Percentiles rank a stretch among this genome's conserved stretches.
phyloP scores from a whole-genome alignment of 2,888 invertebrate genomes.

The Orthonevra nobilis region DNA sequence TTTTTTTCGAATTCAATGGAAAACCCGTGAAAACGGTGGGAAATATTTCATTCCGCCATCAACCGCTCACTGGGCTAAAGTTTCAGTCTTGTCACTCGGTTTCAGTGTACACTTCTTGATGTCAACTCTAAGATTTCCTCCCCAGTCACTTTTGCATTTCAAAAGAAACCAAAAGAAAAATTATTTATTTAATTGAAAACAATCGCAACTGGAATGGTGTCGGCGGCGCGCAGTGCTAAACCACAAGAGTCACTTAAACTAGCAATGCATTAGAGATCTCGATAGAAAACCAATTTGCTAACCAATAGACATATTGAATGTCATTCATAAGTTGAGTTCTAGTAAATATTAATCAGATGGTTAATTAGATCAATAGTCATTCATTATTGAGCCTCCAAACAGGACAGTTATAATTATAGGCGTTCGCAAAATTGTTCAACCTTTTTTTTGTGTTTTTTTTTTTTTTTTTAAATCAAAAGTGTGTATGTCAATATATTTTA shows the following conservation, averaged over 20 bases:
- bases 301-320: slow-evolving; percentile 65
- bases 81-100: slow-evolving; percentile 29
- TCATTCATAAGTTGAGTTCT: slow-evolving; percentile 58
- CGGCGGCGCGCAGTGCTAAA: slow-evolving; percentile 53
- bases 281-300: slow-evolving; percentile 45
- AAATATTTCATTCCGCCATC: too few relatives aligned
- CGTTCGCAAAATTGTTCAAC: slow-evolving; percentile 2
- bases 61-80: too few relatives aligned
- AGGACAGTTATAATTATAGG: slow-evolving; percentile 53
- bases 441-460: slow-evolving; percentile 8
- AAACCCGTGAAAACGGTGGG: too few relatives aligned
- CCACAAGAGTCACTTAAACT: slow-evolving; percentile 52
- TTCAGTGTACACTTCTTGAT: neutral
- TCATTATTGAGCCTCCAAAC: slow-evolving; percentile 67
- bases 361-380: slow-evolving; percentile 72
- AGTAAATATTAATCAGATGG: slow-evolving; percentile 72
- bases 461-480: neutral
- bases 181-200: neutral
- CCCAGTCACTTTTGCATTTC: slow-evolving; percentile 5
- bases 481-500: neutral
- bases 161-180: slow-evolving; percentile 1
- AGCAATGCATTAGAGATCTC: slow-evolving; percentile 37
- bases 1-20: too few relatives aligned
- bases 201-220: slow-evolving; percentile 20
- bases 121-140: neutral